These are phyloP conservation scores for Paedocypris sp. DNA, from an alignment of 2,113 vertebrate genomes.

Conservation along the genomic window DNA sequence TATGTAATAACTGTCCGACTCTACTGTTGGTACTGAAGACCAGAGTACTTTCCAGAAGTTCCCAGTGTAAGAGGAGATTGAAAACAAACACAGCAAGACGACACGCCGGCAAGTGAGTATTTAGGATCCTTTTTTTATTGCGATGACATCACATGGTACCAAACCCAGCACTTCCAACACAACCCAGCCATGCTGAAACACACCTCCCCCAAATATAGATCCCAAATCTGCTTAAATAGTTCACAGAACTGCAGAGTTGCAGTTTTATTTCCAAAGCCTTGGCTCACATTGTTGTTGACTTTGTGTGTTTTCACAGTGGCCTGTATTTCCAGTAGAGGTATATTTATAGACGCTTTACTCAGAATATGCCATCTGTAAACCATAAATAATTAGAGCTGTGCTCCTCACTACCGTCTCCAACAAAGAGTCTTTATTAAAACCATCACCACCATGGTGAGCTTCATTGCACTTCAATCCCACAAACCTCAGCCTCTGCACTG, in stretches of 20 bases:
- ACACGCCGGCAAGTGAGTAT: no score
- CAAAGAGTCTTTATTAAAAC: slow-evolving; percentile 34
- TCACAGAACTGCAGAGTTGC: slow-evolving; percentile 14
- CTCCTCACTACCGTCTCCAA: slow-evolving; percentile 22
- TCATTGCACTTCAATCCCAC: slow-evolving; percentile 7
- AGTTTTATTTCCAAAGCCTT: slow-evolving; percentile 30
- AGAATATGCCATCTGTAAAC: slow-evolving; percentile 27
- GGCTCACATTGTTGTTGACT: slow-evolving; percentile 29
- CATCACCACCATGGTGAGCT: slow-evolving; percentile 18
- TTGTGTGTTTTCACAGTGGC: slow-evolving; percentile 26
- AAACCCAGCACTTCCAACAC: neutral
- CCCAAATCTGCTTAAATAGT: slow-evolving; percentile 1
- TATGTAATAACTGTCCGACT: no score
- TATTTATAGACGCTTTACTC: slow-evolving; percentile 36
- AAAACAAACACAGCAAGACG: no score
- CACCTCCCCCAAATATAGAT: slow-evolving; percentile 19
- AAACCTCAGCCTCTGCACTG: neutral
- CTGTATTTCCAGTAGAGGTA: slow-evolving; percentile 20
- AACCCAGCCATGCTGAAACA: slow-evolving; percentile 11
- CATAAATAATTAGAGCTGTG: slow-evolving; percentile 35
- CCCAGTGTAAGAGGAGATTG: no score
- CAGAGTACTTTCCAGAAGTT: no score
- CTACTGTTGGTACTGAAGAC: no score
- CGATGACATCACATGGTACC: slow-evolving; percentile 17
- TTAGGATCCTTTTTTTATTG: slow-evolving; percentile 15